Evolutionary conservation across 1,140 invertebrate species (phyloP).

Genomic region (Hyposmocoma kahamanoa): DNA sequence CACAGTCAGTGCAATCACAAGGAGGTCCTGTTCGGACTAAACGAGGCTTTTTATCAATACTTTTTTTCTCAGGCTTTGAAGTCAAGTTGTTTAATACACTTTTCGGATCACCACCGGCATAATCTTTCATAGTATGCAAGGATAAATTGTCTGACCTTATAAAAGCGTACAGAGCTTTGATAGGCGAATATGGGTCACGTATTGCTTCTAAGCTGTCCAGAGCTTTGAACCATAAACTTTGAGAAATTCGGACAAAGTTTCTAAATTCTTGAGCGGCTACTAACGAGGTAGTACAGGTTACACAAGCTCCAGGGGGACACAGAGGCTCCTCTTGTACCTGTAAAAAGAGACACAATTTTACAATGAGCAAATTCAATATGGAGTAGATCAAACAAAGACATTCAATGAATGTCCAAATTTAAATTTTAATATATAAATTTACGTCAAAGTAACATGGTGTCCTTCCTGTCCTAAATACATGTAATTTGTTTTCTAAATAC

Average conservation of each 20-base stretch:
- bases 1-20: constrained; percentile 51
- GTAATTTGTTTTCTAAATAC: no score
- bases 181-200: constrained; percentile 4
- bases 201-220: constrained; percentile 23
- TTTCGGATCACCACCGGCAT: constrained; percentile 29
- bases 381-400: no score
- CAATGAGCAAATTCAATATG: no score
- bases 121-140: constrained; percentile 35
- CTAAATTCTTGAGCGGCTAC: constrained; percentile 42
- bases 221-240: constrained; percentile 39
- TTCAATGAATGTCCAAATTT: no score
- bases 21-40: constrained; percentile 30
- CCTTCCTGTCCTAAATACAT: no score
- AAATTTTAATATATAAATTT: no score
- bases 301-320: constrained; percentile 37
- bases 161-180: constrained; percentile 43
- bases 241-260: constrained; percentile 33
- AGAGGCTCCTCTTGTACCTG: constrained; percentile 42
- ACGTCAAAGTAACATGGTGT: no score
- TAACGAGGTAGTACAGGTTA: constrained; percentile 34
- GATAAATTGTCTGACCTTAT: constrained; percentile 34
- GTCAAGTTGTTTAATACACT: constrained; percentile 28
- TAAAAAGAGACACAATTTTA: constrained; percentile 27
- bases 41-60: constrained; percentile 32
- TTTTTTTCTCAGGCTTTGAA: constrained; percentile 22